These are phyloP conservation scores for Eilema griseolum DNA, from an alignment of 2,888 invertebrate species.

Conservation along the genomic window DNA sequence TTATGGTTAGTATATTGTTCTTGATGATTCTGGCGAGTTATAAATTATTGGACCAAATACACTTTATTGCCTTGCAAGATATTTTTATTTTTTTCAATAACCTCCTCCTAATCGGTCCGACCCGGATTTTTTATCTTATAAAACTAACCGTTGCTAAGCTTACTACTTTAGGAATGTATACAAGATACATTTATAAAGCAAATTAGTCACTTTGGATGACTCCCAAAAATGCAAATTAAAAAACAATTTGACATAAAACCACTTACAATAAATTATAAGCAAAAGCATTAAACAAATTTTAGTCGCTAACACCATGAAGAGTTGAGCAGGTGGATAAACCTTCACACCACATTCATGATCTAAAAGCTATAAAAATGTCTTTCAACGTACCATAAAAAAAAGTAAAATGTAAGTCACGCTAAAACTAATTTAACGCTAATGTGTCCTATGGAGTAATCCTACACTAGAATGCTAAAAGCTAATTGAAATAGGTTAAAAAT, in stretches of 20 bases:
- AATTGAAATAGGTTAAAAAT: conserved; percentile 73
- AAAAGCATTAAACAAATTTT: neutral
- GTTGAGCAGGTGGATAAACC: neutral
- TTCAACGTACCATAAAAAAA: neutral
- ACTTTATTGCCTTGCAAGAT: too few species aligned
- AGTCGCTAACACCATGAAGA: neutral
- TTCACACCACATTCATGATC: conserved; percentile 7
- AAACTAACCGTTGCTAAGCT: neutral
- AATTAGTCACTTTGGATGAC: conserved; percentile 4
- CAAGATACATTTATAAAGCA: neutral
- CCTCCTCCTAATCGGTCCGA: too few species aligned
- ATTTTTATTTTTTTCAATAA: too few species aligned
- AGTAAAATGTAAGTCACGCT: conserved; percentile 2
- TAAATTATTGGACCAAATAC: neutral
- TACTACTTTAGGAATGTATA: neutral
- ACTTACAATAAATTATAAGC: conserved; percentile 1
- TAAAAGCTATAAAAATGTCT: conserved; percentile 11
- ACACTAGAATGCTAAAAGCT: conserved; percentile 70
- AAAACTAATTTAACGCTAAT: conserved; percentile 43
- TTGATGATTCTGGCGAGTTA: neutral
- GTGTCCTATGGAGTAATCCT: conserved; percentile 54
- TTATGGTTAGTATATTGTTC: neutral
- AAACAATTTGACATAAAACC: neutral
- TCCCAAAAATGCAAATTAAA: neutral
- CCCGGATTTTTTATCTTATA: too few species aligned